These are phyloP conservation scores for Pristionchus arcanus DNA, from an alignment of 2,888 invertebrate genomes.

Conservation along the genomic window DNA sequence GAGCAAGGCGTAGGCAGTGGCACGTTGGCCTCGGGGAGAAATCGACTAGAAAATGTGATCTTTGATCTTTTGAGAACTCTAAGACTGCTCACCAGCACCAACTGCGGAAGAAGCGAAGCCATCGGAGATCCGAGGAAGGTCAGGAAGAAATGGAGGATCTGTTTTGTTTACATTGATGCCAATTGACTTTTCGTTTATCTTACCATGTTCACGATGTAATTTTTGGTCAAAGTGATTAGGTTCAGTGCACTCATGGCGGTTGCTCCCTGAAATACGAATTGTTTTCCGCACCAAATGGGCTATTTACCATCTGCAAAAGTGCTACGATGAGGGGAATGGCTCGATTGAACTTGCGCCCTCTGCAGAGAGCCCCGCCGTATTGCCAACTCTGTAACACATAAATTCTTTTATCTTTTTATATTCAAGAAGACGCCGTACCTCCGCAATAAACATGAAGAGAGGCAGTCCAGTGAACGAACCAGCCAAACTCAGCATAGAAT, in stretches of 20 bases:
- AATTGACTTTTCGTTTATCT: not conserved
- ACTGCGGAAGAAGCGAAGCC: slow-evolving; percentile 24
- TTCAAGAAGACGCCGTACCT: not conserved
- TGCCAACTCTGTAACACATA: slow-evolving; percentile 35
- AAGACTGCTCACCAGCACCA: not conserved
- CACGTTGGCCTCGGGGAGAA: slow-evolving; percentile 43
- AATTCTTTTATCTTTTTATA: not conserved
- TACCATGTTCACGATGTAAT: slow-evolving; percentile 33
- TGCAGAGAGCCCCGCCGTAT: slow-evolving; percentile 8
- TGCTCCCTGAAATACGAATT: not conserved
- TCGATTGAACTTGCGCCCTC: not conserved
- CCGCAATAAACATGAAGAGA: slow-evolving; percentile 8
- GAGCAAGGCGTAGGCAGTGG: slow-evolving; percentile 34
- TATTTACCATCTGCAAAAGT: not conserved
- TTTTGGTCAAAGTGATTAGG: slow-evolving; percentile 18
- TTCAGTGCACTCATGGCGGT: not conserved
- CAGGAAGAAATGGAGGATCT: slow-evolving; percentile 29
- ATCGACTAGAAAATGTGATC: not conserved
- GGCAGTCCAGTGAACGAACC: slow-evolving; percentile 21
- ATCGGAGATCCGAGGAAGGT: slow-evolving; percentile 48
- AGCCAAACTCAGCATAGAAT: slow-evolving; percentile 31
- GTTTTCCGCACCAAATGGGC: not conserved
- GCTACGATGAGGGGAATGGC: slow-evolving; percentile 35
- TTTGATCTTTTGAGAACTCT: not conserved
- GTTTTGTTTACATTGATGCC: not conserved